Conservation (phyloP, 2,113 vertebrate species). For the Tenrec ecaudatus region DNA sequence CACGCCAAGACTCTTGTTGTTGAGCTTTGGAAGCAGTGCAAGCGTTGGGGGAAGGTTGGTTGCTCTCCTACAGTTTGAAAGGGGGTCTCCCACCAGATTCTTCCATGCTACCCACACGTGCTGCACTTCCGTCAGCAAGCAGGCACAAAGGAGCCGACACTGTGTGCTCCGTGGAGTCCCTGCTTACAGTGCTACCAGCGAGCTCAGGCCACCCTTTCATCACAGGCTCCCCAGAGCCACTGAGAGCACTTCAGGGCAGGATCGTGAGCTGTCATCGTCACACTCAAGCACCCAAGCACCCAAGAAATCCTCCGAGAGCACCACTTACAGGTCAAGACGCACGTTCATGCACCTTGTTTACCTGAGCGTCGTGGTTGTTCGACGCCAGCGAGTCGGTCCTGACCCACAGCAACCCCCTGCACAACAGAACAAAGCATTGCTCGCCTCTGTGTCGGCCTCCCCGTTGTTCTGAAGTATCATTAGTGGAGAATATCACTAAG, state of each 20-base stretch:
- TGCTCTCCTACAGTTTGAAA: neutral
- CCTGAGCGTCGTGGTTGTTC: neutral
- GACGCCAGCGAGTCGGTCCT: too few relatives aligned
- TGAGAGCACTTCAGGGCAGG: neutral
- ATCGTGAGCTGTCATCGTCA: neutral
- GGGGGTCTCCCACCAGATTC: neutral
- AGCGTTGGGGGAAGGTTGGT: neutral
- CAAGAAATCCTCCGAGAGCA: neutral
- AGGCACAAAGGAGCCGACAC: neutral
- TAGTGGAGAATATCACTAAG: neutral
- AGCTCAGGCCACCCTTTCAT: neutral
- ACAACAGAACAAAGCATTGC: too few relatives aligned
- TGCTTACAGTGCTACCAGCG: neutral
- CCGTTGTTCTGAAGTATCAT: too few relatives aligned
- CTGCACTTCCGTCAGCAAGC: neutral
- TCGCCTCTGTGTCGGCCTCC: too few relatives aligned
- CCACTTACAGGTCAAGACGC: neutral
- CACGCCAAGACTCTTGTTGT: neutral
- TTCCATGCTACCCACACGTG: neutral
- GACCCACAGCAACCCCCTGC: too few relatives aligned
- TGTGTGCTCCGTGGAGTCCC: neutral
- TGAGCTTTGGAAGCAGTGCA: neutral
- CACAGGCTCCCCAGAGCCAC: rapidly evolving
- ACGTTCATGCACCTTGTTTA: neutral
- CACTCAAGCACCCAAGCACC: neutral